Evolutionary conservation across 2,113 vertebrate genomes (phyloP), one percentile per base, ranked within the genome.

Genomic region (Chunga burmeisteri): DNA sequence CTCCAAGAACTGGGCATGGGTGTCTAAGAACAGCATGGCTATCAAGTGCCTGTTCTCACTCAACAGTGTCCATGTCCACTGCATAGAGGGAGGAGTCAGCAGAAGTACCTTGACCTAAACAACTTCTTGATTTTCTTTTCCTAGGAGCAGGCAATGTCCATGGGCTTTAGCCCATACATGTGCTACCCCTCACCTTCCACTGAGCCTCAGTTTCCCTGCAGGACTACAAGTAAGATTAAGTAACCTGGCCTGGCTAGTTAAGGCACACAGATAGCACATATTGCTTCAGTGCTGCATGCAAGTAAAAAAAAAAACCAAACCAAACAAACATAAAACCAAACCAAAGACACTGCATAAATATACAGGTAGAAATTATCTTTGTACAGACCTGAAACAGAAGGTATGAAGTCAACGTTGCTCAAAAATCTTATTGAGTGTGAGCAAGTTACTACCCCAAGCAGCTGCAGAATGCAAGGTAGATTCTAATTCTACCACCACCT

Each of bases 1-100:
- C 4, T 49, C 32, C 20, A 80, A 49, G 21, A 80, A 21, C 7
- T 0, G 0, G 20, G 5, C 17, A 58, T 1, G 3, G 3, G 10
- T 40, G 10, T 4, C 46, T 3, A 42, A 21, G 30, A 82, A 11
- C 4, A 66, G 14, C 21, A 53, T 17, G 7, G 11, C 25, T 79
- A 20, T 36, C 22, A 40, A 42, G 18, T 29, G 7, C 8, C n/a
- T 63, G 17, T 5, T 81, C 6, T 72, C 21, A 40, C 7, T 0
- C 0, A 38, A 36, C 13, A 32, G 22, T 42, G 26, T 12, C 12
- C 18, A 32, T 30, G 8, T 26, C 9, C 8, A 27, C 27, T 42
- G 13, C 26, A 32, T 0, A 55, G 19, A 49, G 9, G 16, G 26
- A 50, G 16, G 26, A 50, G 6, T 47, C 16, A 63, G 3, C 29